These are phyloP conservation scores for Macquaria australasica DNA, from an alignment of 2,113 vertebrate species.

Conservation along the genomic window DNA sequence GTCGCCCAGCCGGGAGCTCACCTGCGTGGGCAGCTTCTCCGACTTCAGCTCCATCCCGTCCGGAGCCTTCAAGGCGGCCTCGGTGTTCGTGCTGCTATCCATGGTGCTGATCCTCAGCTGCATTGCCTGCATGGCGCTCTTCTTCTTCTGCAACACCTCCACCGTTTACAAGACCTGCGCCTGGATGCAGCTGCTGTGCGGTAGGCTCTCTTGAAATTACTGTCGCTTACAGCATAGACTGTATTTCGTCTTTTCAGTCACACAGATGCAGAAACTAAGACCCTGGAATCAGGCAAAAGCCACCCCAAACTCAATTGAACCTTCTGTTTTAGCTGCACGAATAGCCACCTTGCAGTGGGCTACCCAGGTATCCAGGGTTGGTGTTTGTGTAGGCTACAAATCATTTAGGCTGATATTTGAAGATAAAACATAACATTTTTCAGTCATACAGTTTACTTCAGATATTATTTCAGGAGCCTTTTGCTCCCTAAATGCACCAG, in stretches of 20 bases:
- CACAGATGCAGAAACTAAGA: background rate
- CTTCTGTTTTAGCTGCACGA: background rate
- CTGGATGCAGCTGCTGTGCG: conserved; percentile 98
- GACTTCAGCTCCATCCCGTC: conserved; percentile 97
- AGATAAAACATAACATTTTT: background rate
- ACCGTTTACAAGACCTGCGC: conserved; percentile 99
- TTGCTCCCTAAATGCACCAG: background rate
- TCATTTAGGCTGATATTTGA: background rate
- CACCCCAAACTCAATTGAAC: background rate
- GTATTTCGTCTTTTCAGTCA: background rate
- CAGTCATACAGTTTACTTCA: background rate
- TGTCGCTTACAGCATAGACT: background rate
- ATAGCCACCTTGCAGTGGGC: background rate
- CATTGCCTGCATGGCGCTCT: conserved; percentile 96
- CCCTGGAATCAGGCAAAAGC: background rate
- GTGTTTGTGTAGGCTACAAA: background rate
- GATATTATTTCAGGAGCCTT: too few species aligned
- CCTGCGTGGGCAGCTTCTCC: conserved; percentile 94
- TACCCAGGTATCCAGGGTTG: background rate
- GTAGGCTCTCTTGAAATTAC: conserved; percentile 77
- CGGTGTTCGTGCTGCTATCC: conserved; percentile 97
- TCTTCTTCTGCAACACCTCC: conserved; percentile 99
- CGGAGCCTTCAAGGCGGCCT: conserved; percentile 94
- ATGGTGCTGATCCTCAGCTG: conserved; percentile 97
- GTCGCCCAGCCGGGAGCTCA: conserved; percentile 91